Percentiles rank a stretch among this genome's conserved stretches.
Conservation (phyloP, 2,797 vertebrate genomes). For the Sciaenops ocellatus region DNA sequence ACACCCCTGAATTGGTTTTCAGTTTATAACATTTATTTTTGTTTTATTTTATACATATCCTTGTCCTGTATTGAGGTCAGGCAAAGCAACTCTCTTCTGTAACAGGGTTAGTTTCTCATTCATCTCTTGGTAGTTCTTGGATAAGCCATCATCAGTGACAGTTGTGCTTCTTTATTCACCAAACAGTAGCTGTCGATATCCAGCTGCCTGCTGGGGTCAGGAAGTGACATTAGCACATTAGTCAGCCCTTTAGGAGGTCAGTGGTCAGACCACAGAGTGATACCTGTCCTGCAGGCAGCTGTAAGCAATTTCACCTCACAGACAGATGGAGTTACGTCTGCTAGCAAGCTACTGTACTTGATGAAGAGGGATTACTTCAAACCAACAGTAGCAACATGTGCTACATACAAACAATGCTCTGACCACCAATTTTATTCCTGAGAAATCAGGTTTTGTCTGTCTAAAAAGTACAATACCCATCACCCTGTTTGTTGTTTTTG, state of each 20-base stretch:
- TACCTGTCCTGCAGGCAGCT: slow-evolving; percentile 60
- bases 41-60: slow-evolving; percentile 8
- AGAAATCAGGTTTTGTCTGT: too few relatives aligned
- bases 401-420: too few relatives aligned
- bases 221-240: slow-evolving; percentile 45
- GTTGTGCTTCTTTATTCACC: not conserved
- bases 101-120: slow-evolving; percentile 8
- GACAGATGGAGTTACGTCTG: slow-evolving; percentile 72
- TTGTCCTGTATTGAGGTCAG: slow-evolving; percentile 16
- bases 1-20: slow-evolving; percentile 23
- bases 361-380: slow-evolving; percentile 41
- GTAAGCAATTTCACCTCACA: slow-evolving; percentile 66
- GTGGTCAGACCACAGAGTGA: slow-evolving; percentile 27
- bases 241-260: slow-evolving; percentile 51
- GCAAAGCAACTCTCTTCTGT: not conserved
- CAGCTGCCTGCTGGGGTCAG: slow-evolving; percentile 29
- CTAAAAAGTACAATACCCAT: not conserved
- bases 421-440: too few relatives aligned
- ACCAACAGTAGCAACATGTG: too few relatives aligned
- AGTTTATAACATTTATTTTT: slow-evolving; percentile 31
- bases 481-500: too few relatives aligned
- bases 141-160: not conserved
- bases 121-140: not conserved
- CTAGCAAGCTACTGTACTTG: slow-evolving; percentile 43
- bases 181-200: slow-evolving; percentile 25